Conservation (phyloP, 2,797 vertebrate species). For the Myotis planiceps region DNA sequence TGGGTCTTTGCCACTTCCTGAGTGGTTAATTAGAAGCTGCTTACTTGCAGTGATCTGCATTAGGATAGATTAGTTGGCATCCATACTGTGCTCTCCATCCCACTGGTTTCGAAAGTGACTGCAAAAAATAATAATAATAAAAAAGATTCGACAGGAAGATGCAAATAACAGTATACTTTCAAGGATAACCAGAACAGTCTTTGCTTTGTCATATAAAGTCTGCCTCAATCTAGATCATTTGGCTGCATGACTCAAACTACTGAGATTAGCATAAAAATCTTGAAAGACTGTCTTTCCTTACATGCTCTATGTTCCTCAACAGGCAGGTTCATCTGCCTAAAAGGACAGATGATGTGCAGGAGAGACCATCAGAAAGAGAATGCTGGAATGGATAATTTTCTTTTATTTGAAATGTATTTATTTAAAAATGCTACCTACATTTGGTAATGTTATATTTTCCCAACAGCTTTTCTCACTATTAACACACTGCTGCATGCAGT, state of each 20-base stretch:
- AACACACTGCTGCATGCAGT: neutral
- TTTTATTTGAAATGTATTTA: too few species aligned
- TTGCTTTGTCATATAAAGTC: neutral
- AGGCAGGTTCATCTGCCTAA: neutral
- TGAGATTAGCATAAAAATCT: neutral
- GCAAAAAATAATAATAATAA: neutral
- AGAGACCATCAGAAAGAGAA: neutral
- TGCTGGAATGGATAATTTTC: neutral
- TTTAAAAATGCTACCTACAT: neutral
- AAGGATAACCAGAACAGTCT: neutral
- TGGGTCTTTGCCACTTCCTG: neutral
- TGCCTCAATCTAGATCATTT: neutral
- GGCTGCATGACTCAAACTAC: neutral
- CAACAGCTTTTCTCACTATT: neutral
- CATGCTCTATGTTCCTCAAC: neutral
- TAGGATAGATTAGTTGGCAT: neutral
- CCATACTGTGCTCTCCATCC: neutral
- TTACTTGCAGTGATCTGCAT: neutral
- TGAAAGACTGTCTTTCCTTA: neutral
- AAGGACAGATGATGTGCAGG: neutral
- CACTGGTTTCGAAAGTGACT: neutral
- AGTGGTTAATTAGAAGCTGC: too few species aligned
- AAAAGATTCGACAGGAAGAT: neutral
- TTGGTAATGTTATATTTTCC: neutral
- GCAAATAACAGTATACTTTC: neutral